Evolutionary conservation across 2,888 invertebrate species (phyloP).

Genomic region (Drosophila seclusa): DNA sequence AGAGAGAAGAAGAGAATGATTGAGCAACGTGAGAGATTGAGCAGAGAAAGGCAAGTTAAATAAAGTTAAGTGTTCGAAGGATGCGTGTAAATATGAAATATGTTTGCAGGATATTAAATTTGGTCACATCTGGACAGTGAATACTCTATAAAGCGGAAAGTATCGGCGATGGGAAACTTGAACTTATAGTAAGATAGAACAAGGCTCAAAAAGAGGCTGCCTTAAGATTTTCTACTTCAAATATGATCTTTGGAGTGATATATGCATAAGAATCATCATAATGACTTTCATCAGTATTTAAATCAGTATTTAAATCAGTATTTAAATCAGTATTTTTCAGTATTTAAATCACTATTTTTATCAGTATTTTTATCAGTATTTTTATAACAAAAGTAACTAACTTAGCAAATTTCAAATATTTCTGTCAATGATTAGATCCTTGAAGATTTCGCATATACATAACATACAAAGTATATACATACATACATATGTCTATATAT

Average conservation of each 20-base stretch:
- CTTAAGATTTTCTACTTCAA: background rate
- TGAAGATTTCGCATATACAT: background rate
- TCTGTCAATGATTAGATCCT: background rate
- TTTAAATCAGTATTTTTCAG: no score
- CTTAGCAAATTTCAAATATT: background rate
- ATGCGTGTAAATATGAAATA: slow-evolving; percentile 32
- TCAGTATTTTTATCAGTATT: no score
- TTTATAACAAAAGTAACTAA: background rate
- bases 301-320: no score
- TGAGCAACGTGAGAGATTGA: slow-evolving; percentile 32
- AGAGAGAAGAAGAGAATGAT: slow-evolving; percentile 9
- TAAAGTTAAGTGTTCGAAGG: slow-evolving; percentile 29
- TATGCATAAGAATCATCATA: fast-evolving
- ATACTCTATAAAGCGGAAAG: background rate
- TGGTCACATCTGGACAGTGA: background rate
- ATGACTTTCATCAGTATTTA: background rate
- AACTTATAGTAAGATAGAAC: background rate
- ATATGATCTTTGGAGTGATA: background rate
- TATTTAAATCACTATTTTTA: no score
- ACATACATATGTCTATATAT: no score
- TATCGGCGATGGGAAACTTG: background rate
- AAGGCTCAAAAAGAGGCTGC: background rate
- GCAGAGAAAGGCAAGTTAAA: slow-evolving; percentile 34
- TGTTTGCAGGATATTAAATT: slow-evolving; percentile 1
- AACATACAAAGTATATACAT: no score